These are phyloP conservation scores for Apis mellifera DNA, from an alignment of 1,140 invertebrate genomes.

Conservation along the genomic window Amel_HAv3.1 CM009931.2:14016501-14017000, in stretches of 20 bases:
- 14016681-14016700: conserved; percentile 70
- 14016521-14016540: conserved; percentile 15
- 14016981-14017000: no score
- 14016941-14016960: no score
- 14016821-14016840: conserved; percentile 66
- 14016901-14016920: neutral
- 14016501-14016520: conserved; percentile 13
- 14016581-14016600: conserved; percentile 47
- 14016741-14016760: conserved; percentile 84
- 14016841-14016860: conserved; percentile 73
- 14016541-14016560: conserved; percentile 38
- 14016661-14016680: conserved; percentile 76
- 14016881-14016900: conserved; percentile 77
- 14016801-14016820: conserved; percentile 59
- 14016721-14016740: conserved; percentile 83
- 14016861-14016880: conserved; percentile 80
- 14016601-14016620: conserved; percentile 45
- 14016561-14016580: conserved; percentile 33
- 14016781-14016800: conserved; percentile 53
- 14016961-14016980: no score
- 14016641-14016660: conserved; percentile 76
- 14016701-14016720: conserved; percentile 63
- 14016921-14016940: no score
- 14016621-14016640: conserved; percentile 45
- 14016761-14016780: conserved; percentile 81